Base-by-base conservation (phyloP, 2,113 vertebrate species). In the Gopherus flavomarginatus region DNA sequence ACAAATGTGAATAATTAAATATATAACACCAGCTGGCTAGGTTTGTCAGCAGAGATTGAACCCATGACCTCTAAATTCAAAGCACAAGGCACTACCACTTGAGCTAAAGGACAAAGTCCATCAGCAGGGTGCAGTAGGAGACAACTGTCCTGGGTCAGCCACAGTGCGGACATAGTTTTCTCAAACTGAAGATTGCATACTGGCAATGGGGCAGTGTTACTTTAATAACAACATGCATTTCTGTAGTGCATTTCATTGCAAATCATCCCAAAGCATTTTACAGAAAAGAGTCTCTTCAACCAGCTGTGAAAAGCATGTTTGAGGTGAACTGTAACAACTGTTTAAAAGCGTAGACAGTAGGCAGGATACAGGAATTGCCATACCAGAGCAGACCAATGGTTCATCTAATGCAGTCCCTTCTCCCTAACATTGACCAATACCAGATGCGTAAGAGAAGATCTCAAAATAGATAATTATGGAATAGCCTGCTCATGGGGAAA, bases 11-110 rank as follows among this genome's bases (percentile, higher is more conserved):
- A 62, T 17, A 11, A 2, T 81, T 86, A 54, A 65, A 0, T 42
- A 31, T n/a, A 9, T 11, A 0, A 0, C 69, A 26, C 7, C n/a
- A 38, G 2, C 65, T 72, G n/a, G 65, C 19, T 38, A 10, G 65
- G 16, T 72, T 22, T 72, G 19, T 38, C 19, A 72, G 11, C 19
- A 1, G 1, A 16, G 38, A 17, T 19, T 13, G 24, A 81, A 56
- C 26, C 16, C 2, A 47, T 12, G 17, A 75, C 42, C 50, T 87
- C 38, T 78, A 21, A 35, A 47, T 86, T 22, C 56, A 24, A 3
- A 62, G 56, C 52, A 57, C 11, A 53, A 1, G 29, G 26, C 12
- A 78, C 88, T 19, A 69, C 47, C 3, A 56, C 13, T n/a, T n/a
- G 62, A 59, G 31, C 54, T 22, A 50, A 56, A 87, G 62, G 42